Evolutionary conservation across 2,113 vertebrate species (phyloP), one percentile per base, ranked within the genome.

Genomic region (Rynchops niger): DNA sequence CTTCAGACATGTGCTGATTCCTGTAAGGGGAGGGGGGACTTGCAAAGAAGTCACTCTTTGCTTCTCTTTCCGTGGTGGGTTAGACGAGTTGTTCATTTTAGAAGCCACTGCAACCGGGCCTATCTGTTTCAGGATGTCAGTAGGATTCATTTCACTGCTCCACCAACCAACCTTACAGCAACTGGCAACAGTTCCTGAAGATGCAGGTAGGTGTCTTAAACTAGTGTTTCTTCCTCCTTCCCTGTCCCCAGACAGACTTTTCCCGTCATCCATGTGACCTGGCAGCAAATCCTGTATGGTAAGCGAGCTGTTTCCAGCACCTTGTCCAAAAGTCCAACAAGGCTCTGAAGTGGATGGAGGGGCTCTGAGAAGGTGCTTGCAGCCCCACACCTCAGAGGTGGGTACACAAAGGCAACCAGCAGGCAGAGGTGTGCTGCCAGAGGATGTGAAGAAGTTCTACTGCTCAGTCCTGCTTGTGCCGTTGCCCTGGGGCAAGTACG

Each of bases 111-210:
- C 93, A 91, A 40, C 66, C 66, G 69, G 66, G 19, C 58, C 77
- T 79, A 4, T 79, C 43, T 96, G 50, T 94, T 96, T 85, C 94
- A 95, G 94, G 93, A n/a, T 90, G 47, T 77, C 88, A 76, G 63
- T 88, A 94, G 63, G 86, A 92, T 45, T 82, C 61, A 20, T 85
- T 88, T 94, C 89, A 47, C 66, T 88, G 45, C 36, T 66, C 42
- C 82, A 73, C 13, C 89, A 85, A 30, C 27, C 34, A 47, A 15
- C 62, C 66, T 85, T 22, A 53, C 58, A 62, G 52, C 62, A 87
- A 4, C 32, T 52, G 81, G 74, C 53, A 69, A 7, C 55, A 26
- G 27, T 22, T 83, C 55, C 82, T 86, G 87, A 32, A 55, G 58
- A n/a, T 66, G 32, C 86, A 94, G 93, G 89, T 96, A 53, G 38